Conservation (phyloP, 2,113 vertebrate genomes). For the Thymallus thymallus region DNA sequence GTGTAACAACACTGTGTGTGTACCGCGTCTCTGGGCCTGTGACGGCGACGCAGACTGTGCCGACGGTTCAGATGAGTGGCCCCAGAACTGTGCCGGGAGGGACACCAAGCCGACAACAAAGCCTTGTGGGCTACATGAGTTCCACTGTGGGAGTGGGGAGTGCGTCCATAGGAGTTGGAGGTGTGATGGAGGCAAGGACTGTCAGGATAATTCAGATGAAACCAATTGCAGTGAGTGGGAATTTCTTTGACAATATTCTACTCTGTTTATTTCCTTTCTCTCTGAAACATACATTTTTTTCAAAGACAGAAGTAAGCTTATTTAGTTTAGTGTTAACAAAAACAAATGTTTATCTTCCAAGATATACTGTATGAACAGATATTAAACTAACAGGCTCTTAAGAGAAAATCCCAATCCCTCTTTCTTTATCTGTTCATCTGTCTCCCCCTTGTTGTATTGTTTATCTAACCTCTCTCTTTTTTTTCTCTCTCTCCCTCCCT, state of each 20-base stretch:
- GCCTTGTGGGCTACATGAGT: slow-evolving; percentile 66
- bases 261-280: background rate
- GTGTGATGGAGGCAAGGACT: slow-evolving; percentile 78
- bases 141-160: slow-evolving; percentile 76
- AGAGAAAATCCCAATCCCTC: background rate
- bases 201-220: slow-evolving; percentile 82
- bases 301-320: too few species aligned
- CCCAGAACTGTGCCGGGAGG: slow-evolving; percentile 53
- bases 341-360: too few species aligned
- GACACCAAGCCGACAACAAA: rapidly evolving
- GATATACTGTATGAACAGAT: too few species aligned
- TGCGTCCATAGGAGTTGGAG: slow-evolving; percentile 79
- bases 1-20: slow-evolving; percentile 76
- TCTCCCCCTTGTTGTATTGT: background rate
- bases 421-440: background rate
- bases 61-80: slow-evolving; percentile 84
- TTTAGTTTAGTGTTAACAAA: too few species aligned
- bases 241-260: background rate
- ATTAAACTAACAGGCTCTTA: too few species aligned
- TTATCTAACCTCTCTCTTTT: background rate
- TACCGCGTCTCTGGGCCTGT: slow-evolving; percentile 77
- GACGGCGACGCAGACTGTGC: slow-evolving; percentile 79
- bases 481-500: background rate
- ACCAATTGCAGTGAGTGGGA: slow-evolving; percentile 77
- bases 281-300: background rate